phyloP scores from a whole-genome alignment of 1,140 invertebrate genomes.

The Coenobita brevimanus region DNA sequence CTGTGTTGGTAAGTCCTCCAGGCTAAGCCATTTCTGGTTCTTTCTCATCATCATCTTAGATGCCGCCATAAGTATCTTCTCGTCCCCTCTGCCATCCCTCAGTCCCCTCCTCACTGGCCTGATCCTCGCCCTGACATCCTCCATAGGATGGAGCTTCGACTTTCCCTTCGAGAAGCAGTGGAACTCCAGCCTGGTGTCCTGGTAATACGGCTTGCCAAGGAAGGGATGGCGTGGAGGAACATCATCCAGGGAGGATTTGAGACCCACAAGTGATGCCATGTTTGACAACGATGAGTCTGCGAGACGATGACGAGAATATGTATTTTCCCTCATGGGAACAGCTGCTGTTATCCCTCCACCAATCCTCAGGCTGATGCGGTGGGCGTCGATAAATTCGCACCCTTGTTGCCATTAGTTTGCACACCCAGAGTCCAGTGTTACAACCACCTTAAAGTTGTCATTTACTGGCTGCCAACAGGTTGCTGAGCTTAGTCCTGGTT shows the following conservation, averaged over 20 bases:
- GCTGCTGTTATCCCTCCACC: background rate
- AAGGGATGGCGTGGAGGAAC: background rate
- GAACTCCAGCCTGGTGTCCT: background rate
- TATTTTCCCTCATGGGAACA: too few relatives aligned
- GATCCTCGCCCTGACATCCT: background rate
- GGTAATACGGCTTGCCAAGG: background rate
- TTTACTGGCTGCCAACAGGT: too few relatives aligned
- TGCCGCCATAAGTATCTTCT: background rate
- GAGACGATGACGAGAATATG: too few relatives aligned
- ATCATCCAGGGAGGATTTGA: background rate
- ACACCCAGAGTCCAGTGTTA: background rate
- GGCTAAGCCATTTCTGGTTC: slow-evolving; percentile 37
- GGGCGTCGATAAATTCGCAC: background rate
- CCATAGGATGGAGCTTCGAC: background rate
- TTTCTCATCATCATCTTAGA: slow-evolving; percentile 38
- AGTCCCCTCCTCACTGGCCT: background rate
- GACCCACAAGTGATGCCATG: background rate
- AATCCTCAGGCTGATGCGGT: background rate
- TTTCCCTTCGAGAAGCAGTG: background rate
- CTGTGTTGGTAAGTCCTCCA: slow-evolving; percentile 1
- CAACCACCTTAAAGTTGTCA: too few relatives aligned
- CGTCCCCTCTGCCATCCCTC: background rate
- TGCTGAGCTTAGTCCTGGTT: too few relatives aligned
- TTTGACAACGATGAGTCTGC: too few relatives aligned
- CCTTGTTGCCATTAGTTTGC: slow-evolving; percentile 43